Conservation (phyloP, 2,797 vertebrate genomes). For the Acrocephalus scirpaceus region DNA sequence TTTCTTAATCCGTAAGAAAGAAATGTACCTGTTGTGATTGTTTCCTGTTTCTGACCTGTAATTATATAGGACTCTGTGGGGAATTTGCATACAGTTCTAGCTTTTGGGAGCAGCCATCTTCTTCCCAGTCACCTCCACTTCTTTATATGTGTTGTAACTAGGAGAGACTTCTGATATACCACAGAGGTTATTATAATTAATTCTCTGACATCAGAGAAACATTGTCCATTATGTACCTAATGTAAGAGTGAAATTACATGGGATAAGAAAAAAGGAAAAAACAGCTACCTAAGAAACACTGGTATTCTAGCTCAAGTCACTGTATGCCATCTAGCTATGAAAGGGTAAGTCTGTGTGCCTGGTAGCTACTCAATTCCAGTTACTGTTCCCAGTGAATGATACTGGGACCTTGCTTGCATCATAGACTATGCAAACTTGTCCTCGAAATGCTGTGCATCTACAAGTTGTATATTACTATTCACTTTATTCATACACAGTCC, state of each 20-base stretch:
- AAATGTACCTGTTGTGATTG: conserved; percentile 54
- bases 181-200: not conserved
- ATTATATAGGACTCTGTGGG: conserved; percentile 51
- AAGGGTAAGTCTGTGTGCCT: conserved; percentile 17
- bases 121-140: conserved; percentile 29
- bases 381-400: conserved; percentile 20
- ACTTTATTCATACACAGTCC: not conserved
- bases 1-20: conserved; percentile 65
- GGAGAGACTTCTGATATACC: not conserved
- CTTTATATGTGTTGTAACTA: not conserved
- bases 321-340: not conserved
- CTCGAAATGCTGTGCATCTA: conserved; percentile 1
- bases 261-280: not conserved
- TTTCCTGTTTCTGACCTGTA: conserved; percentile 68
- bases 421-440: conserved; percentile 27
- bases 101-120: conserved; percentile 76
- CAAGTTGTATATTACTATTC: not conserved
- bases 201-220: conserved; percentile 43
- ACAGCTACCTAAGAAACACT: not conserved
- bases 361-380: not conserved
- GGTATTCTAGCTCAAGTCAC: not conserved
- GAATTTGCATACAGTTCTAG: conserved; percentile 45
- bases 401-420: conserved; percentile 27
- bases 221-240: conserved; percentile 16
- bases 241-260: not conserved